These are phyloP conservation scores for Notodonta ziczac DNA, from an alignment of 2,888 invertebrate species.

Conservation along the genomic window DNA sequence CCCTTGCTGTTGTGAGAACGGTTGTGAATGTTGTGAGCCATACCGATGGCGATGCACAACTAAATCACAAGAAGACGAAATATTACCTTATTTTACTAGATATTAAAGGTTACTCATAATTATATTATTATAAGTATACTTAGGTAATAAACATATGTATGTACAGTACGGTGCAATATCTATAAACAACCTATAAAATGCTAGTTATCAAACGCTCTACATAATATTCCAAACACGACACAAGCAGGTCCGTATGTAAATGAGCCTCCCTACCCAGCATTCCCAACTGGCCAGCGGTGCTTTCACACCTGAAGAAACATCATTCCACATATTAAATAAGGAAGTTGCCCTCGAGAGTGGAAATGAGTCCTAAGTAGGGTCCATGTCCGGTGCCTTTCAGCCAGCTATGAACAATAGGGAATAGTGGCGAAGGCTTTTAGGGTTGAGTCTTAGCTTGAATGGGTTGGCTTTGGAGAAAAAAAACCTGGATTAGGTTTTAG, in stretches of 20 bases:
- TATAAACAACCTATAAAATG: too few relatives aligned
- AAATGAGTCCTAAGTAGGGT: constrained; percentile 44
- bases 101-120: too few relatives aligned
- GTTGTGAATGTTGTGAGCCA: not conserved
- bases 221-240: not conserved
- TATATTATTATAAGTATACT: too few relatives aligned
- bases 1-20: constrained; percentile 14
- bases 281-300: constrained; percentile 15
- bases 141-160: too few relatives aligned
- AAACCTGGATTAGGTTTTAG: too few relatives aligned
- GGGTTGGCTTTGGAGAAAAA: too few relatives aligned
- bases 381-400: constrained; percentile 28
- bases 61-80: too few relatives aligned
- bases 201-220: constrained; percentile 1
- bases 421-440: not conserved
- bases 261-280: constrained; percentile 10
- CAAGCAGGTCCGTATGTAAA: not conserved
- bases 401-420: constrained; percentile 16
- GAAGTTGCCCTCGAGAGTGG: constrained; percentile 35
- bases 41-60: too few relatives aligned
- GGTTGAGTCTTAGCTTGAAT: too few relatives aligned
- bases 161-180: too few relatives aligned
- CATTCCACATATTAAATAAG: constrained; percentile 44
- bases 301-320: constrained; percentile 36
- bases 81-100: too few relatives aligned